Evolutionary conservation across 2,888 invertebrate species (phyloP).

Genomic region (Agonopterix arenella): DNA sequence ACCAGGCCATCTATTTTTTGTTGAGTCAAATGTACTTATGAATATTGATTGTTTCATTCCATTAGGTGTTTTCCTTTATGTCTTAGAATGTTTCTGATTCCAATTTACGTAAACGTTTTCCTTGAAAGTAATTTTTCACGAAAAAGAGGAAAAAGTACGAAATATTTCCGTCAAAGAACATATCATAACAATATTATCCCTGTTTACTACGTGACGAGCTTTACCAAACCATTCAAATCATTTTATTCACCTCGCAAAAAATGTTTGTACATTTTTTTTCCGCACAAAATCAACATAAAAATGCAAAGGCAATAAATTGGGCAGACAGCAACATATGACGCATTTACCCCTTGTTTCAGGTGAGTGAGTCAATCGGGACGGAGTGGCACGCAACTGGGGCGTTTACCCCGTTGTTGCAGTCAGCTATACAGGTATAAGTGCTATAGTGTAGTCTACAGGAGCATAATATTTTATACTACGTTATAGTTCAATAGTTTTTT

Average conservation of each 20-base stretch:
- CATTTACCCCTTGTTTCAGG: constrained; percentile 46
- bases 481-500: too few relatives aligned
- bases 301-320: constrained; percentile 32
- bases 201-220: neutral
- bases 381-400: constrained; percentile 33
- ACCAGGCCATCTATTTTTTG: too few relatives aligned
- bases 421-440: constrained; percentile 13
- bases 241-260: constrained; percentile 8
- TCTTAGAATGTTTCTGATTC: too few relatives aligned
- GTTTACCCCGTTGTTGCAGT: constrained; percentile 29
- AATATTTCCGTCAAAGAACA: neutral
- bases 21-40: too few relatives aligned
- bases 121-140: too few relatives aligned
- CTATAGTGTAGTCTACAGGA: neutral
- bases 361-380: constrained; percentile 43
- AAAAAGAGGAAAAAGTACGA: too few relatives aligned
- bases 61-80: too few relatives aligned
- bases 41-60: too few relatives aligned
- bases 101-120: too few relatives aligned
- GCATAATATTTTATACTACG: too few relatives aligned
- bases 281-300: constrained; percentile 20
- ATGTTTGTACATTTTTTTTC: constrained; percentile 17
- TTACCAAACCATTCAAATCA: constrained; percentile 11
- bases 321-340: constrained; percentile 25
- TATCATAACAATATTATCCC: neutral